Base-by-base conservation (phyloP, 2,113 vertebrate genomes). In the Bubo scandiacus region DNA sequence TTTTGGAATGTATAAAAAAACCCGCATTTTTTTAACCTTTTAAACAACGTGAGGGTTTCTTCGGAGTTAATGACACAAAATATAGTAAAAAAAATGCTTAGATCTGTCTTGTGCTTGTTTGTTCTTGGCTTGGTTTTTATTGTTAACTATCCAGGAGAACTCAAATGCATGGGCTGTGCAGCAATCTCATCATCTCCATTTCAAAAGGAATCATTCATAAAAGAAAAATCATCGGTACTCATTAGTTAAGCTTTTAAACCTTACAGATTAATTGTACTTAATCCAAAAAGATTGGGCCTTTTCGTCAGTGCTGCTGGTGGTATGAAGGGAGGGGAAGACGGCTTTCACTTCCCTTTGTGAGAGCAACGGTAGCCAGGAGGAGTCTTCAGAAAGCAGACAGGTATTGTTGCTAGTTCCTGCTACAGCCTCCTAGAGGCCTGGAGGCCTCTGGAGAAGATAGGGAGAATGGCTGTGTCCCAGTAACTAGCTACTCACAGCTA, bases 311-410 rank as follows among this genome's bases (percentile, higher is more conserved):
- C 25, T 55, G 32, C 4, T 79, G 38, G 3, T 81, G 63, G 12
- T 54, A 11, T 36, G 18, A 65, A 43, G 30, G 55, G 52, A 36
- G 4, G 30, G 32, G 47, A 43, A 43, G 2, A 0, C 55, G 36
- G 14, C 15, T 45, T 78, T 89, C 25, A 9, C 9, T 63, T 95
- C 23, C 15, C 10, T 65, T 47, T 65, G 34, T 49, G 55, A 34
- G 34, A 66, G 18, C 15, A 15, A 9, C 0, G 0, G n/a, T 63
- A 88, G 49, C 49, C 40, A 26, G 47, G 29, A 51, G 32, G 11
- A 51, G 18, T 54, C 62, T 67, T 9, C 45, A 38, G 58, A 34
- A 75, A 81, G 13, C 36, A 45, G 19, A 11, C 19, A 11, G 30
- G 2, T 85, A 2, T 58, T 74, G 42, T 25, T 81, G 16, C 34